A percentile compares a stretch with the other conserved stretches of the same genome.
Conservation (phyloP, 2,113 vertebrate species). For the Scalopus aquaticus region DNA sequence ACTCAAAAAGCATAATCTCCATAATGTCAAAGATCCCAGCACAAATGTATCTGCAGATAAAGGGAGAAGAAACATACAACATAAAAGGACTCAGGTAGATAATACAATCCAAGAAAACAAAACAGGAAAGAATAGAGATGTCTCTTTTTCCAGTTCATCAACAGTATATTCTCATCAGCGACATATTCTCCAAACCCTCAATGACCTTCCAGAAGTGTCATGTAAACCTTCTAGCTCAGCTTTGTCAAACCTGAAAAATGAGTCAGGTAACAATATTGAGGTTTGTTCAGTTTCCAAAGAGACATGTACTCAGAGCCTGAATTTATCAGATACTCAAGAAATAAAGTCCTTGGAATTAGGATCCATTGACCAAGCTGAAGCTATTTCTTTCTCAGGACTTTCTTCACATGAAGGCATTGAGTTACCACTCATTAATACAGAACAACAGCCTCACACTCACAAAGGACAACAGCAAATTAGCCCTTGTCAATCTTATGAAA, state of each 20-base stretch:
- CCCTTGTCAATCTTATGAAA: conserved; percentile 20
- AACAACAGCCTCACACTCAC: background rate
- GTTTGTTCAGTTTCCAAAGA: conserved; percentile 40
- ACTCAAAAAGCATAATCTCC: background rate
- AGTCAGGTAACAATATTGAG: background rate
- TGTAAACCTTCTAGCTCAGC: background rate
- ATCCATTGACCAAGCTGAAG: conserved; percentile 45
- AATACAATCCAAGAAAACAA: background rate
- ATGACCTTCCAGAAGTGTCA: conserved; percentile 47
- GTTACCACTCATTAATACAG: conserved; percentile 2
- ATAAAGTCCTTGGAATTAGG: background rate
- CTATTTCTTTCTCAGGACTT: conserved; percentile 39
- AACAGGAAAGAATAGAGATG: background rate
- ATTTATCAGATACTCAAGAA: conserved; percentile 51
- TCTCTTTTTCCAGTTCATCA: conserved; percentile 14
- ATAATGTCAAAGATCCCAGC: background rate
- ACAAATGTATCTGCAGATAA: background rate
- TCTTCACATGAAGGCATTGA: conserved; percentile 51
- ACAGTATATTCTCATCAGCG: background rate
- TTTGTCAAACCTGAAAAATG: conserved; percentile 21
- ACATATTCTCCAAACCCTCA: background rate
- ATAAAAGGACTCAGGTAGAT: background rate
- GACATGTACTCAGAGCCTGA: background rate
- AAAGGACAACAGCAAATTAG: background rate
- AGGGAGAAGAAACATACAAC: conserved; percentile 8